These are phyloP conservation scores for Gouania willdenowi DNA, from an alignment of 2,797 vertebrate genomes.

Conservation along the genomic window DNA sequence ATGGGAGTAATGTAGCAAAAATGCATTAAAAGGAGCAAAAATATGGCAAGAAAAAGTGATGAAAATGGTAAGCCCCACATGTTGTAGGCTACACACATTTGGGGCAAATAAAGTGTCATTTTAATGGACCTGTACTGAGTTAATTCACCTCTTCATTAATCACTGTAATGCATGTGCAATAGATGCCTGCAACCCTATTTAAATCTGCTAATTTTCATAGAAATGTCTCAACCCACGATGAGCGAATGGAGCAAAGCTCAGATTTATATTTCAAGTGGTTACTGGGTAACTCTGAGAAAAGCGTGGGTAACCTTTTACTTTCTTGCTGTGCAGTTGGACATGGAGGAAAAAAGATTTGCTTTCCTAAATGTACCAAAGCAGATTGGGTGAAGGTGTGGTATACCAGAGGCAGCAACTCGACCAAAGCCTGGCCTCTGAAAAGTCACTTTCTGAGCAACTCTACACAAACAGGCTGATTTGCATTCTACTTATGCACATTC, in stretches of 20 bases:
- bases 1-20: too few relatives aligned
- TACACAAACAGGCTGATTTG: too few relatives aligned
- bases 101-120: constrained; percentile 36
- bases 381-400: constrained; percentile 22
- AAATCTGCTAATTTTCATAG: constrained; percentile 67
- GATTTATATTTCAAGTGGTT: constrained; percentile 66
- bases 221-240: constrained; percentile 50
- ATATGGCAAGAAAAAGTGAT: too few relatives aligned
- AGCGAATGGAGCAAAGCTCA: constrained; percentile 33
- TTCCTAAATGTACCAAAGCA: constrained; percentile 30
- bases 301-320: constrained; percentile 50
- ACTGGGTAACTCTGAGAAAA: constrained; percentile 41
- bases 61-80: constrained; percentile 27
- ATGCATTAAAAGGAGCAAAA: too few relatives aligned
- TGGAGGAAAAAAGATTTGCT: constrained; percentile 14
- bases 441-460: too few relatives aligned
- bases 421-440: too few relatives aligned
- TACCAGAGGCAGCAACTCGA: constrained; percentile 12
- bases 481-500: too few relatives aligned
- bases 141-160: constrained; percentile 47
- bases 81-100: constrained; percentile 24
- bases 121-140: constrained; percentile 41
- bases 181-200: constrained; percentile 52
- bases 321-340: constrained; percentile 5
- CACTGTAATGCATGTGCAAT: constrained; percentile 26